A percentile compares a stretch with the other conserved stretches of the same genome.
phyloP scores from a whole-genome alignment of 2,888 invertebrate species.

The Augochlorella aurata region DNA sequence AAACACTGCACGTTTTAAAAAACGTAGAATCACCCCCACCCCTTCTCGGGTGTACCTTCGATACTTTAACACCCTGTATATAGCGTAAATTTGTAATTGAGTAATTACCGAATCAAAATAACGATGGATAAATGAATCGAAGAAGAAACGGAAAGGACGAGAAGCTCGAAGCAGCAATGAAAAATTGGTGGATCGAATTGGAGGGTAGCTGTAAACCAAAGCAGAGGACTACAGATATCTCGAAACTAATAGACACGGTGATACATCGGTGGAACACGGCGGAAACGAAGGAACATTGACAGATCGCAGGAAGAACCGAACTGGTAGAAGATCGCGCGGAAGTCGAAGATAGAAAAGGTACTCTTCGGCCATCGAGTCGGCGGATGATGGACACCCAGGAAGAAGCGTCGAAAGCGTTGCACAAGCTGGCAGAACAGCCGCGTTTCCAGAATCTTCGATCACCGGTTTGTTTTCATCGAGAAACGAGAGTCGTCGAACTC shows the following conservation, averaged over 20 bases:
- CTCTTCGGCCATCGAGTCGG: neutral
- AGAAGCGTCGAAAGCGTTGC: neutral
- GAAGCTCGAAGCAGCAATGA: neutral
- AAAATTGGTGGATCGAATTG: neutral
- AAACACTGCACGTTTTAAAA: too few species aligned
- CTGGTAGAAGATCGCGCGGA: neutral
- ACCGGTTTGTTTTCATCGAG: too few species aligned
- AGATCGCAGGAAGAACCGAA: neutral
- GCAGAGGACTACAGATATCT: neutral
- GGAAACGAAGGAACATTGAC: neutral
- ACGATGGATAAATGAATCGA: neutral
- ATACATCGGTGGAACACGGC: neutral
- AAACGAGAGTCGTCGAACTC: neutral
- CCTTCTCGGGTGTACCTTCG: too few species aligned
- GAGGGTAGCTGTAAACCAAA: neutral
- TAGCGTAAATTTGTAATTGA: neutral
- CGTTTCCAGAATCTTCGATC: neutral
- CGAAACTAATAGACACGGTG: neutral
- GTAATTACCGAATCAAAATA: neutral
- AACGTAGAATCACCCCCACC: too few species aligned
- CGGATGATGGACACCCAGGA: neutral
- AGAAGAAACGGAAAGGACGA: neutral
- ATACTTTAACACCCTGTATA: too few species aligned
- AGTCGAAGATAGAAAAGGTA: neutral
- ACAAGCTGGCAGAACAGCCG: neutral